phyloP scores from a whole-genome alignment of 2,797 vertebrate species.

The Mallotus villosus region DNA sequence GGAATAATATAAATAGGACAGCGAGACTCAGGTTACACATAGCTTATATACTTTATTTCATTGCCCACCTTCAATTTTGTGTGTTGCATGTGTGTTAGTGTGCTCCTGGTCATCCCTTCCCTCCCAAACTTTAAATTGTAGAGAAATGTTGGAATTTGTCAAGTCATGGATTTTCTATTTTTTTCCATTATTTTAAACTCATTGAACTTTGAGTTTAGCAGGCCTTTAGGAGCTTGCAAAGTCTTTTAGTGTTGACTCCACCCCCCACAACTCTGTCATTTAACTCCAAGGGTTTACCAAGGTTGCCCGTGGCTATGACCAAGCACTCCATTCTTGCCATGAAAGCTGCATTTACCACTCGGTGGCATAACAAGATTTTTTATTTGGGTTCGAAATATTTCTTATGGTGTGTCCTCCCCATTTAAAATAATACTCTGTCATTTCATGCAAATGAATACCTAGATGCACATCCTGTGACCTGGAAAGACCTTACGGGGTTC shows the following conservation, averaged over 20 bases:
- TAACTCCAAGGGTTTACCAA: slow-evolving; percentile 52
- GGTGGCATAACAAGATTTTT: slow-evolving; percentile 43
- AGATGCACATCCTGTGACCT: slow-evolving; percentile 37
- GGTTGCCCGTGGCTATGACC: slow-evolving; percentile 45
- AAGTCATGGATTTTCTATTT: slow-evolving; percentile 10
- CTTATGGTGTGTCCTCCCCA: slow-evolving; percentile 34
- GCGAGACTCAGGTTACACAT: too few species aligned
- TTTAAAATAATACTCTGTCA: slow-evolving; percentile 56
- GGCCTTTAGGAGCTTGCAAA: slow-evolving; percentile 47
- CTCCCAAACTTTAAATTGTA: neutral
- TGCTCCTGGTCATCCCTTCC: neutral
- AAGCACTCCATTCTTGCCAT: slow-evolving; percentile 43
- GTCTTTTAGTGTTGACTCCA: slow-evolving; percentile 60
- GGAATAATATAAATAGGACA: too few species aligned
- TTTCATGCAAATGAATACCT: slow-evolving; percentile 58
- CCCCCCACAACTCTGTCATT: slow-evolving; percentile 66
- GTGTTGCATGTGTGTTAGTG: neutral
- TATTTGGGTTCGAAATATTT: slow-evolving; percentile 18
- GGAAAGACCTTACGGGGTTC: slow-evolving; percentile 2
- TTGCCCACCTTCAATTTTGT: neutral
- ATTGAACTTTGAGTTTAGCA: slow-evolving; percentile 37
- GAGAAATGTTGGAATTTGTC: neutral
- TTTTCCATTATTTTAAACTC: slow-evolving; percentile 40
- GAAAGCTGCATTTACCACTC: slow-evolving; percentile 55
- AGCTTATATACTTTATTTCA: neutral